These are phyloP conservation scores for Epinephelus lanceolatus DNA, from an alignment of 2,113 vertebrate species.

Conservation along the genomic window DNA sequence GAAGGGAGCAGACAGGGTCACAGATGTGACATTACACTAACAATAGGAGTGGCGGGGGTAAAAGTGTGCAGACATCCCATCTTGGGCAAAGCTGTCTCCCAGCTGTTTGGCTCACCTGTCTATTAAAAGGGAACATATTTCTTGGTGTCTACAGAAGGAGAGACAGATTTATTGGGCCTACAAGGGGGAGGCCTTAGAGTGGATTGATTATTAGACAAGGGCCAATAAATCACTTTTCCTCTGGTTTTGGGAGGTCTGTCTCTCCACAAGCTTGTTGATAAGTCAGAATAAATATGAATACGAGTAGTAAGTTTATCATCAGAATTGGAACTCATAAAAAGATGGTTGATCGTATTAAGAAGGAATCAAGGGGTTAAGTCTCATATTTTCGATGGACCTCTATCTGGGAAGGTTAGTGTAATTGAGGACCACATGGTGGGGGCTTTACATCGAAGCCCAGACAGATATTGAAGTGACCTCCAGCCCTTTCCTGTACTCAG, in stretches of 20 bases:
- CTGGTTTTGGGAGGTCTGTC: slow-evolving; percentile 20
- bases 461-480: slow-evolving; percentile 80
- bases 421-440: slow-evolving; percentile 36
- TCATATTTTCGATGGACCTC: slow-evolving; percentile 10
- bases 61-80: slow-evolving; percentile 81
- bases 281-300: background rate
- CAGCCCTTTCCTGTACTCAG: slow-evolving; percentile 69
- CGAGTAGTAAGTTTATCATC: background rate
- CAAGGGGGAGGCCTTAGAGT: slow-evolving; percentile 60
- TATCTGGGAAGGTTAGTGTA: slow-evolving; percentile 28
- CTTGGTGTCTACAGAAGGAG: slow-evolving; percentile 62
- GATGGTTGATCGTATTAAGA: background rate
- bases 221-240: slow-evolving; percentile 74
- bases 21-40: slow-evolving; percentile 82
- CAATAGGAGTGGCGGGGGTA: slow-evolving; percentile 70
- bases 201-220: slow-evolving; percentile 65
- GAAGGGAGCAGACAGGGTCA: slow-evolving; percentile 82
- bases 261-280: slow-evolving; percentile 12
- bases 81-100: slow-evolving; percentile 80
- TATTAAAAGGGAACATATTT: slow-evolving; percentile 85
- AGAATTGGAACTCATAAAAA: background rate
- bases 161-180: slow-evolving; percentile 80
- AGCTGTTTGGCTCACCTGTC: slow-evolving; percentile 85
- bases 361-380: background rate
- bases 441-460: slow-evolving; percentile 54